Percentiles rank a stretch among this genome's conserved stretches.
phyloP scores from a whole-genome alignment of 2,888 invertebrate species.

The Heliconius charithonia region DNA sequence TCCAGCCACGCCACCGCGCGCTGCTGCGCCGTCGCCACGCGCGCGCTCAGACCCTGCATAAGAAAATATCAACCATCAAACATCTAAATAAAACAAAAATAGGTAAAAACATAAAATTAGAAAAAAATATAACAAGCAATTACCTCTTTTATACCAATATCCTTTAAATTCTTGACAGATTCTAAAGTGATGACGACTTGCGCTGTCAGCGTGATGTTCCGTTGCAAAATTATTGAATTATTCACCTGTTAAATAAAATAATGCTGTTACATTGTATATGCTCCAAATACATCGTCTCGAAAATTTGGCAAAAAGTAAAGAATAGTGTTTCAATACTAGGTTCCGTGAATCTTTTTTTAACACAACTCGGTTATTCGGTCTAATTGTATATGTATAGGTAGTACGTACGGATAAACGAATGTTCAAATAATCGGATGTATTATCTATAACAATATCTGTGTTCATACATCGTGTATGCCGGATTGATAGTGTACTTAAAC shows the following conservation, averaged over 20 bases:
- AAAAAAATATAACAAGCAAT: not conserved
- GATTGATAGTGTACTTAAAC: too few relatives aligned
- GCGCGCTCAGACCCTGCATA: conserved; percentile 86
- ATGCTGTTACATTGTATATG: not conserved
- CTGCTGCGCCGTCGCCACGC: conserved; percentile 89
- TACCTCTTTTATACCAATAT: conserved; percentile 75
- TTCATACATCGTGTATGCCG: too few relatives aligned
- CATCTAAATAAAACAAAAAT: not conserved
- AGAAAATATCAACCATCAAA: too few relatives aligned
- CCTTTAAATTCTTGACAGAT: conserved; percentile 90
- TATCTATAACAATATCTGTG: too few relatives aligned
- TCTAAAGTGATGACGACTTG: conserved; percentile 95
- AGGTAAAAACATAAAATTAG: conserved; percentile 17
- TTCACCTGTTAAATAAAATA: conserved; percentile 61
- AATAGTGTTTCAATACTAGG: too few relatives aligned
- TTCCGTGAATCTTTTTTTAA: not conserved
- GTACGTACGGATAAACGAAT: too few relatives aligned
- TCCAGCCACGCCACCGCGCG: conserved; percentile 92
- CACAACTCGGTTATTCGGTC: too few relatives aligned
- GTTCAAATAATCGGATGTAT: too few relatives aligned
- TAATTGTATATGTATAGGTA: too few relatives aligned
- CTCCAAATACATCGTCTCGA: too few relatives aligned
- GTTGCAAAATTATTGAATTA: conserved; percentile 81
- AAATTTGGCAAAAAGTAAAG: too few relatives aligned
- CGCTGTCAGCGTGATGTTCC: conserved; percentile 95